Conservation (phyloP, 2,888 invertebrate genomes). For the Sphaeridia pumilis region DNA sequence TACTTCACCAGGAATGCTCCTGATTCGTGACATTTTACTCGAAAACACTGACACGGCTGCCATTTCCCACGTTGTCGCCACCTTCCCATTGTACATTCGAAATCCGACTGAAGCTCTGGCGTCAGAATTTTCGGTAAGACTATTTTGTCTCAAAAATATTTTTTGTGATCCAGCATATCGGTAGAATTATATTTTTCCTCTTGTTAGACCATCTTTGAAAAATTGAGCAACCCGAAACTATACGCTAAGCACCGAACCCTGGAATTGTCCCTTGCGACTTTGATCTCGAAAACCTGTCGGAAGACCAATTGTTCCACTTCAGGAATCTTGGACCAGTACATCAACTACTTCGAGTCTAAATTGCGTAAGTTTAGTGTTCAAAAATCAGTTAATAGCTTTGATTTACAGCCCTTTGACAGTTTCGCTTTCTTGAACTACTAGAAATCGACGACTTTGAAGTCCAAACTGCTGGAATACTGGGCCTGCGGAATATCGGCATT, state of each 20-base stretch:
- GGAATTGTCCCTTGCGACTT: constrained; percentile 29
- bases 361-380: constrained; percentile 4
- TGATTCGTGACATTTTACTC: constrained; percentile 28
- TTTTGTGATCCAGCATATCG: not conserved
- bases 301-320: constrained; percentile 23
- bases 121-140: constrained; percentile 30
- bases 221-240: constrained; percentile 17
- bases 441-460: constrained; percentile 18
- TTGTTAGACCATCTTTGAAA: constrained; percentile 27
- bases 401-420: not conserved
- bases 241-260: constrained; percentile 15
- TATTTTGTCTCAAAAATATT: too few relatives aligned
- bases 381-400: not conserved
- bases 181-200: not conserved
- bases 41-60: constrained; percentile 17
- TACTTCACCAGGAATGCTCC: constrained; percentile 23
- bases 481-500: constrained; percentile 27
- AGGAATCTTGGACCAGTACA: constrained; percentile 32
- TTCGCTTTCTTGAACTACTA: not conserved
- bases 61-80: constrained; percentile 17
- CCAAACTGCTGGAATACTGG: constrained; percentile 27
- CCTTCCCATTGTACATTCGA: constrained; percentile 27
- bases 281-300: constrained; percentile 28
- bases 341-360: constrained; percentile 27
- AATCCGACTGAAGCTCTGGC: constrained; percentile 32